Evolutionary conservation across 2,797 vertebrate species (phyloP).

Genomic region (Melanotaenia pygmaea): DNA sequence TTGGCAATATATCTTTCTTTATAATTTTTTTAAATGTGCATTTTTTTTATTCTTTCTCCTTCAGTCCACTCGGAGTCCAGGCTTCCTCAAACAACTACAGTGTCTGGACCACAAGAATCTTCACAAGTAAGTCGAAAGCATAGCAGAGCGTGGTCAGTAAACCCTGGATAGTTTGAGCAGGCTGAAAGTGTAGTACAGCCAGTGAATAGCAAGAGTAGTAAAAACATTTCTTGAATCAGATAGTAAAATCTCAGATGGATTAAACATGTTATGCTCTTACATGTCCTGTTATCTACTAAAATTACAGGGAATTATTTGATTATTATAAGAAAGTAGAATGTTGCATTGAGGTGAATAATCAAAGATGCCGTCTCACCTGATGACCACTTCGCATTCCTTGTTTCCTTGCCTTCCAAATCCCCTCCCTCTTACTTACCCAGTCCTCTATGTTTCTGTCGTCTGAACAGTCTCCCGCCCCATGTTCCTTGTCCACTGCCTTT

Average conservation of each 20-base stretch:
- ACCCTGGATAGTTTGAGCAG: slow-evolving; percentile 4
- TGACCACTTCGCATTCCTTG: slow-evolving; percentile 37
- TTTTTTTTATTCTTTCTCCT: slow-evolving; percentile 42
- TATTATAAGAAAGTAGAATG: slow-evolving; percentile 5
- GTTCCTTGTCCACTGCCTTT: slow-evolving; percentile 93
- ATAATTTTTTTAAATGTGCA: not conserved
- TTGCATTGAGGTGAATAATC: slow-evolving; percentile 9
- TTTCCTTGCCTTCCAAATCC: slow-evolving; percentile 49
- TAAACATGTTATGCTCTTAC: slow-evolving; percentile 13
- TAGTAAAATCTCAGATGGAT: not conserved
- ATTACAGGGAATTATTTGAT: slow-evolving; percentile 1
- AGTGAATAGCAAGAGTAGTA: not conserved
- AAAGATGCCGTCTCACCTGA: slow-evolving; percentile 17
- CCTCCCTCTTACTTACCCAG: slow-evolving; percentile 72
- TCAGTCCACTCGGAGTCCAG: slow-evolving; percentile 91
- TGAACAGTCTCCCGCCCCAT: slow-evolving; percentile 89
- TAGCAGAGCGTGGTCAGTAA: slow-evolving; percentile 5
- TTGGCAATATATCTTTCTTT: not conserved
- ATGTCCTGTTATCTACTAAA: not conserved
- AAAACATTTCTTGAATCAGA: slow-evolving; percentile 8
- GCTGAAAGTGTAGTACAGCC: not conserved
- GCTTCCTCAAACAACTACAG: slow-evolving; percentile 87
- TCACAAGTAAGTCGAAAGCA: slow-evolving; percentile 85
- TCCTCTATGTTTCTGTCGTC: slow-evolving; percentile 91
- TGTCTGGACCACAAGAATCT: slow-evolving; percentile 90